Base-by-base conservation (phyloP, 2,888 invertebrate species). In the Heliconius charithonia region DNA sequence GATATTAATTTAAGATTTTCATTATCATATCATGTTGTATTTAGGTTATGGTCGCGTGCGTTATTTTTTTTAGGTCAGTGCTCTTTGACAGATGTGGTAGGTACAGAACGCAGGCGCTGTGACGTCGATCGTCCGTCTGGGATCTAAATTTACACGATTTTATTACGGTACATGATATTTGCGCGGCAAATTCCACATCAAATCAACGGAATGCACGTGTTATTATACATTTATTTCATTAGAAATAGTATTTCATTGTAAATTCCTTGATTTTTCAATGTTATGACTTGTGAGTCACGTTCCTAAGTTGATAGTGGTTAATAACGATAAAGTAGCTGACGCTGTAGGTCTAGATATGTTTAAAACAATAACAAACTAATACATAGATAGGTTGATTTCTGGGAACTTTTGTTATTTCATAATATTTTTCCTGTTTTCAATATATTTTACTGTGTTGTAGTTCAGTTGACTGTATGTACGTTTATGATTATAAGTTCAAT, bases 41-140 rank as follows among this genome's bases (percentile, higher is more conserved):
- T 82, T 91, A 90, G 91, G 93, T 91, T 92, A 91, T 88, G 87
- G 87, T 89, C 89, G 89, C 89, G 87, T 88, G 91, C 92, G 91
- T 93, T 93, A 89, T 92, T 87, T 88, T 90, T 89, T 92, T 92
- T 93, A 93, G 94, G 94, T 94, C 94, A 94, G 87, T 92, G 92
- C 87, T 91, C 92, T 86, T 87, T 87, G 90, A 91, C 94, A 94
- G 93, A 92, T 92, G 93, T 82, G 80, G 93, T 82, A 80, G 13
- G 72, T 74, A 63, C 85, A 85, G 87, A 89, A 92, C 92, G 93
- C 92, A 84, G 91, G 92, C 92, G 93, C 91, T 87, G 82, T 92
- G 93, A 93, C 93, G 93, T 92, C 89, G 89, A 91, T 93, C 93
- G 93, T 93, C 93, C 90, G 91, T 86, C 89, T 89, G 87, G 87